These are phyloP conservation scores for Drosophila mayaguana DNA, from an alignment of 2,888 invertebrate genomes.

Conservation along the genomic window DNA sequence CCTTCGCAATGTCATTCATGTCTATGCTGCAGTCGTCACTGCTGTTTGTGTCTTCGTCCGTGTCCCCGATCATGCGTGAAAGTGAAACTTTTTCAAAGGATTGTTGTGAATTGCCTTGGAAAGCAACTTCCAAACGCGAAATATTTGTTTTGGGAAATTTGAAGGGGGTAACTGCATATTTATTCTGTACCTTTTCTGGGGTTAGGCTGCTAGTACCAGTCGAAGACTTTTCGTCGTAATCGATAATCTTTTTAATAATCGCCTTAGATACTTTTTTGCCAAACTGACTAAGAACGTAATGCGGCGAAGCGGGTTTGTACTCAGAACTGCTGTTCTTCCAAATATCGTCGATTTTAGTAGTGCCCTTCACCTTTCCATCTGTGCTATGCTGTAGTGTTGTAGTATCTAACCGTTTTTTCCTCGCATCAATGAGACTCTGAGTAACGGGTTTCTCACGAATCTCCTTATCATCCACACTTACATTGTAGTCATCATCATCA, in stretches of 20 bases:
- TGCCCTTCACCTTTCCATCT: conserved; percentile 38
- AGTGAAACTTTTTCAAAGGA: not conserved
- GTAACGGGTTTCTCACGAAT: conserved; percentile 35
- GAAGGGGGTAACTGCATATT: conserved; percentile 67
- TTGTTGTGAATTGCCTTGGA: conserved; percentile 24
- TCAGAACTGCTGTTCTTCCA: conserved; percentile 78
- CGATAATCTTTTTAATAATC: conserved; percentile 56
- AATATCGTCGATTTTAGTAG: conserved; percentile 73
- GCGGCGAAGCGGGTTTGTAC: conserved; percentile 73
- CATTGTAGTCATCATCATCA: conserved; percentile 72
- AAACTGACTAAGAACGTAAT: conserved; percentile 70
- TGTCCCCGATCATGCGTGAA: conserved; percentile 1
- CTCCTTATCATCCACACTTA: conserved; percentile 52
- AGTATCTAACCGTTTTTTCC: conserved; percentile 34
- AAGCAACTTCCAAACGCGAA: conserved; percentile 62
- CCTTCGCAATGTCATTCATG: not conserved
- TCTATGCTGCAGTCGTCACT: conserved; percentile 13
- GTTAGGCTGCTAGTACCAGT: conserved; percentile 18
- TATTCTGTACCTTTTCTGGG: conserved; percentile 60
- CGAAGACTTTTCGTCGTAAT: conserved; percentile 38
- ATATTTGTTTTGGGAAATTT: conserved; percentile 59
- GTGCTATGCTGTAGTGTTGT: not conserved
- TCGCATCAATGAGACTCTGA: conserved; percentile 52
- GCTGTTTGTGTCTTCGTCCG: conserved; percentile 24
- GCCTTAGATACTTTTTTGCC: conserved; percentile 63